These are phyloP conservation scores for Drosophila mimetica DNA, from an alignment of 2,888 invertebrate species.

Conservation along the genomic window DNA sequence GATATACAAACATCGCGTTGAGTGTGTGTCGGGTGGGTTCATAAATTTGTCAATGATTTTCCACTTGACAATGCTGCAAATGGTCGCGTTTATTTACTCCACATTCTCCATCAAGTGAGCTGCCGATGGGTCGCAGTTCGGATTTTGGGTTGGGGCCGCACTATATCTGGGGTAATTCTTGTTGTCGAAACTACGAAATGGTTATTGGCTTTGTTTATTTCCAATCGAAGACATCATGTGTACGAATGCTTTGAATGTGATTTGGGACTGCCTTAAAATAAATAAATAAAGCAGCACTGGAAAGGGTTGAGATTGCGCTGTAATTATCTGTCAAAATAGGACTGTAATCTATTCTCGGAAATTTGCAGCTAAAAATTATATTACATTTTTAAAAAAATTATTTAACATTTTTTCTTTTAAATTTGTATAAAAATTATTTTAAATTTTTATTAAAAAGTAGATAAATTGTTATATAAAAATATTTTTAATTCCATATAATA, in stretches of 20 bases:
- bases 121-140: background rate
- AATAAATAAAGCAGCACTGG: constrained; percentile 28
- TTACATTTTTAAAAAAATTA: too few species aligned
- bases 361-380: background rate
- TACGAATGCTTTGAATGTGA: constrained; percentile 10
- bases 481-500: too few species aligned
- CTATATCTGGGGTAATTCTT: constrained; percentile 28
- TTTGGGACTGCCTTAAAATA: constrained; percentile 25
- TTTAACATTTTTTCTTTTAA: too few species aligned
- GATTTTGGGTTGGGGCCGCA: background rate
- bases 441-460: too few species aligned
- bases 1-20: constrained; percentile 5
- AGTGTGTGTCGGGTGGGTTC: constrained; percentile 19
- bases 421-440: too few species aligned
- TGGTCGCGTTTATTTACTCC: constrained; percentile 46
- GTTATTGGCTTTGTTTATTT: constrained; percentile 45
- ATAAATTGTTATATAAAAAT: too few species aligned
- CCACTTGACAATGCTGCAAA: constrained; percentile 49
- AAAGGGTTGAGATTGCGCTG: constrained; percentile 1
- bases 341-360: constrained; percentile 1
- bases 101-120: constrained; percentile 29
- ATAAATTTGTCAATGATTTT: constrained; percentile 54
- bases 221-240: constrained; percentile 26
- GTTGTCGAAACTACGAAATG: constrained; percentile 19
- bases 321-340: constrained; percentile 37